Evolutionary conservation across 2,888 invertebrate species (phyloP), one percentile per base, ranked within the genome.

Genomic region (Iselma pallidipennis): DNA sequence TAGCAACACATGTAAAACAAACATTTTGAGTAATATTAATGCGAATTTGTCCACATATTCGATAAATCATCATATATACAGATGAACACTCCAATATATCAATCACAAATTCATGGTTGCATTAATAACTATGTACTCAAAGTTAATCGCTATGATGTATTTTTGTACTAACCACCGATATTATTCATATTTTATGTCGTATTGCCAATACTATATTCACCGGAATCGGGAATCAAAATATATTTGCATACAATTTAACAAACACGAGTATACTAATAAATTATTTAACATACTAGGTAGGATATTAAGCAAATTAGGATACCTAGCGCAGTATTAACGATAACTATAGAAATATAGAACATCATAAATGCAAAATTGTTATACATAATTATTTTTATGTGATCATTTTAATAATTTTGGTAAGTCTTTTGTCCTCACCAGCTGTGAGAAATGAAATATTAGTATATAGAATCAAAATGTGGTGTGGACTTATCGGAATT

Each of bases 81-180:
- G 61, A 65, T 58, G 61, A 65, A 65, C 65, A 65, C 65, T 61
- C 55, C 63, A 54, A 64, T 64, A 61, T 61, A 61, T 65, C 65
- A 65, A 65, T 65, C 65, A 65, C 61, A 56, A 58, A 61, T 61
- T 58, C 57, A 60, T 57, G 59, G 63, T 59, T 59, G 56, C 63
- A 57, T 60, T 64, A 61, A 60, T 64, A 64, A 59, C 60, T 59
- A 42, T 60, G 63, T 64, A 61, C 60, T 56, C 63, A 65, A 48
- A 65, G 65, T 65, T 65, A 65, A 65, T 65, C 65, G 65, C 25
- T 29, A 42, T 55, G 55, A 57, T 58, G 54, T 65, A 61, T 65
- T 65, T 65, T 59, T 61, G 55, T 55, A 48, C 51, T 55, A 59
- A 62, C 62, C 61, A 48, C 62, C 29, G 55, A 62, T 58, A 62